These are phyloP conservation scores for Adelosebastes latens DNA, from an alignment of 2,797 vertebrate genomes.

Conservation along the genomic window DNA sequence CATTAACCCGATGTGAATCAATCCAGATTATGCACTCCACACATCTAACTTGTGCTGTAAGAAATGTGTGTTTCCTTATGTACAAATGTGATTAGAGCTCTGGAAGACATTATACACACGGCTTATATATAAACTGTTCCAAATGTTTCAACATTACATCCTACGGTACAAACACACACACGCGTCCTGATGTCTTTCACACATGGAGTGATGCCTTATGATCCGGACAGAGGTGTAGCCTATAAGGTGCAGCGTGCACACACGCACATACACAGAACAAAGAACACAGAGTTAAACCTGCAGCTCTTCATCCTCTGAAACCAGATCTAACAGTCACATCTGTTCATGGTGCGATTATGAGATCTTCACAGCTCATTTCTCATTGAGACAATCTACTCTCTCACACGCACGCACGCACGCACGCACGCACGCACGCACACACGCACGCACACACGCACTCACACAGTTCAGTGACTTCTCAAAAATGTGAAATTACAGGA, in stretches of 20 bases:
- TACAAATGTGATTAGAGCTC: neutral
- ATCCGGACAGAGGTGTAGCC: neutral
- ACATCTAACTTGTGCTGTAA: neutral
- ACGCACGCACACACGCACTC: neutral
- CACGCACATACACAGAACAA: neutral
- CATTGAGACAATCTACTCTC: neutral
- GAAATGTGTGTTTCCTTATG: neutral
- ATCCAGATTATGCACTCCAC: neutral
- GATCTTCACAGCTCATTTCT: slow-evolving; percentile 45
- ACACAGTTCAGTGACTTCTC: neutral
- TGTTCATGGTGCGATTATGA: slow-evolving; percentile 6
- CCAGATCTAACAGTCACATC: slow-evolving; percentile 3
- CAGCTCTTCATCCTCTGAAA: slow-evolving; percentile 3
- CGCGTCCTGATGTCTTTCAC: neutral
- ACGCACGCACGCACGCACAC: neutral
- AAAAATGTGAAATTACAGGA: too few relatives aligned
- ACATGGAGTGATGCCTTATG: neutral
- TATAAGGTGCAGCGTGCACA: neutral
- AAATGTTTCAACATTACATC: slow-evolving; percentile 1
- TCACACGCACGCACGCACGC: neutral
- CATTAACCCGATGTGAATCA: neutral
- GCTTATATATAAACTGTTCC: neutral
- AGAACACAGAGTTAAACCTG: neutral
- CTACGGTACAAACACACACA: neutral
- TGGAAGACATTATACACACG: neutral